Evolutionary conservation across 64 coral and sea anemone species (phyloP).

Genomic region (Orbicella faveolata): DNA sequence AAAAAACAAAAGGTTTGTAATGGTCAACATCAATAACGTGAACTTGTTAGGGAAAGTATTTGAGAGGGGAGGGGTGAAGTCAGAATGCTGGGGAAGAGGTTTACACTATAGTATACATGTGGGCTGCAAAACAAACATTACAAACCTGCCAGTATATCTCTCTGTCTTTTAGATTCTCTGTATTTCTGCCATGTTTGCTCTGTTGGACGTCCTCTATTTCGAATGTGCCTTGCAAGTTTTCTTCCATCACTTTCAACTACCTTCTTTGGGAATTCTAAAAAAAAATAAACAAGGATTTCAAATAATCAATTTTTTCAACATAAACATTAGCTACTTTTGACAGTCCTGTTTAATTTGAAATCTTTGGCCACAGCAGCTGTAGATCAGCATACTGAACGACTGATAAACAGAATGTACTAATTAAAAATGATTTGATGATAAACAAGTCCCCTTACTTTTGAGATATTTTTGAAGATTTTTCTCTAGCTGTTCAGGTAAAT

Average conservation of each 20-base stretch:
- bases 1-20: too few relatives aligned
- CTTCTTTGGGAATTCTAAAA: slow-evolving; percentile 85
- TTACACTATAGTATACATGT: too few relatives aligned
- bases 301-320: not conserved
- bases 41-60: too few relatives aligned
- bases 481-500: slow-evolving; percentile 77
- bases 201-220: slow-evolving; percentile 92
- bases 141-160: slow-evolving; percentile 3
- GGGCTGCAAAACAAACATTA: not conserved
- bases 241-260: slow-evolving; percentile 81
- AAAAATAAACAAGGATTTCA: not conserved
- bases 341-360: too few relatives aligned
- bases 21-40: too few relatives aligned
- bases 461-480: slow-evolving; percentile 76
- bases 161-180: slow-evolving; percentile 56
- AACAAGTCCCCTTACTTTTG: slow-evolving; percentile 60
- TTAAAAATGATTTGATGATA: not conserved
- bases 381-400: too few relatives aligned
- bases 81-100: too few relatives aligned
- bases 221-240: slow-evolving; percentile 81
- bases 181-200: slow-evolving; percentile 94
- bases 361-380: too few relatives aligned
- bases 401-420: too few relatives aligned
- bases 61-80: too few relatives aligned
- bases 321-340: not conserved